Conservation (phyloP, 2,888 invertebrate species). For the Apodemia zela region DNA sequence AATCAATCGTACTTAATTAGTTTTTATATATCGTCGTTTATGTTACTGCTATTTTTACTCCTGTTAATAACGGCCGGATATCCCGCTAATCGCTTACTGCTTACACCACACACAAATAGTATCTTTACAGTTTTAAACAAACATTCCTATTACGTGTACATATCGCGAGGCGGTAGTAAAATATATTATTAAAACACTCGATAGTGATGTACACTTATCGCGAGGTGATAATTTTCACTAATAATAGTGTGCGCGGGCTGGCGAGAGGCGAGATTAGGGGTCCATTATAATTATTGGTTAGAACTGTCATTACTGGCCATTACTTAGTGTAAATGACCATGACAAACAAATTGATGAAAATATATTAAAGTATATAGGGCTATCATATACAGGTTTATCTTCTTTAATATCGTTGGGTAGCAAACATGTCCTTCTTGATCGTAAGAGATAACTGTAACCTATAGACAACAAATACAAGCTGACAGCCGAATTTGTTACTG, state of each 20-base stretch:
- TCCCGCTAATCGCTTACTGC: slow-evolving; percentile 22
- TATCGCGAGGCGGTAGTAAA: slow-evolving; percentile 40
- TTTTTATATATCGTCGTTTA: no score
- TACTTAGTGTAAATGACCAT: slow-evolving; percentile 9
- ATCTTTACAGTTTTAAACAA: slow-evolving; percentile 71
- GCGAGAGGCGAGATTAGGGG: slow-evolving; percentile 22
- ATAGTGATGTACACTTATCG: slow-evolving; percentile 27
- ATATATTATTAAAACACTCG: slow-evolving; percentile 50
- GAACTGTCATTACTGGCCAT: slow-evolving; percentile 19
- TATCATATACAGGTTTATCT: no score
- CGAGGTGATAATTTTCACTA: slow-evolving; percentile 57
- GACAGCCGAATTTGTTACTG: no score
- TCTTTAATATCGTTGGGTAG: no score
- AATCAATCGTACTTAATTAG: no score
- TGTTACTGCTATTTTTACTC: no score
- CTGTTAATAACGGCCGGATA: no score
- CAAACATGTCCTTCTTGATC: no score
- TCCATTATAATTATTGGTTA: slow-evolving; percentile 25
- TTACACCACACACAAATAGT: slow-evolving; percentile 38
- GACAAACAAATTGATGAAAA: neutral
- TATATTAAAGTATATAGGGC: neutral
- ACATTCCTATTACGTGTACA: slow-evolving; percentile 54
- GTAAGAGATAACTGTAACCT: no score
- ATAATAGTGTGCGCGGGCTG: slow-evolving; percentile 38
- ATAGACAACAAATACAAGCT: no score